Percentiles rank a stretch among this genome's conserved stretches.
phyloP scores from a whole-genome alignment of 2,113 vertebrate species.

The Alouatta palliata region DNA sequence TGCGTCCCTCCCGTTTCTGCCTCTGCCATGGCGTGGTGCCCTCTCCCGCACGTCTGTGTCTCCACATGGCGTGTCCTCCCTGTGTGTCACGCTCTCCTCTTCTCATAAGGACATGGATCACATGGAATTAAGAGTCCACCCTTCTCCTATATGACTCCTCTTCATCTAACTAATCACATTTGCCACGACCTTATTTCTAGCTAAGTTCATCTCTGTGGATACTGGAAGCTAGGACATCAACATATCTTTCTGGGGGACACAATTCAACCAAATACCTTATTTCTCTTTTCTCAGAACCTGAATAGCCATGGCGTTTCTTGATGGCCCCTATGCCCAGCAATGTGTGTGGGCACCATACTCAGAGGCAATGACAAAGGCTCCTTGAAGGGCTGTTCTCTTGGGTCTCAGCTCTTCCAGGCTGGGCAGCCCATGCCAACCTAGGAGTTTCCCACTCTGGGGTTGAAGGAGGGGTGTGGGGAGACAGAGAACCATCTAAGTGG shows the following conservation, averaged over 20 bases:
- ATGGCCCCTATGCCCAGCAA: fast-evolving
- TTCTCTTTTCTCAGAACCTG: background rate
- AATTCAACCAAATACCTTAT: background rate
- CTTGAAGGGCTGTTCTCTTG: too few relatives aligned
- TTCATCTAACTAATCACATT: background rate
- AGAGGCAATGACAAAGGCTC: fast-evolving
- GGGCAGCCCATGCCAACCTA: background rate
- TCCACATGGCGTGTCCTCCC: background rate
- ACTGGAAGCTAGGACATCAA: background rate
- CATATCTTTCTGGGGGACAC: background rate
- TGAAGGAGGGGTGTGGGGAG: too few relatives aligned
- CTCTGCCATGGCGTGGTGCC: fast-evolving
- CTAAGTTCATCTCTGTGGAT: background rate
- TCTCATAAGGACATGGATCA: background rate
- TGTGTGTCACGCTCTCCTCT: background rate
- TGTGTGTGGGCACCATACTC: fast-evolving
- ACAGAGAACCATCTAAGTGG: background rate
- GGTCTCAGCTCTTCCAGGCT: background rate
- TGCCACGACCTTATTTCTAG: background rate
- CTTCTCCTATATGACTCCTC: background rate
- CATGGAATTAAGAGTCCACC: background rate
- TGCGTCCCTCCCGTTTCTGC: fast-evolving
- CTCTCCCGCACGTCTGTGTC: background rate
- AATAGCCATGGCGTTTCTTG: background rate
- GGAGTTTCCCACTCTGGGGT: too few relatives aligned